phyloP scores from a whole-genome alignment of 1,140 invertebrate species.

The Diorhabda sublineata region DNA sequence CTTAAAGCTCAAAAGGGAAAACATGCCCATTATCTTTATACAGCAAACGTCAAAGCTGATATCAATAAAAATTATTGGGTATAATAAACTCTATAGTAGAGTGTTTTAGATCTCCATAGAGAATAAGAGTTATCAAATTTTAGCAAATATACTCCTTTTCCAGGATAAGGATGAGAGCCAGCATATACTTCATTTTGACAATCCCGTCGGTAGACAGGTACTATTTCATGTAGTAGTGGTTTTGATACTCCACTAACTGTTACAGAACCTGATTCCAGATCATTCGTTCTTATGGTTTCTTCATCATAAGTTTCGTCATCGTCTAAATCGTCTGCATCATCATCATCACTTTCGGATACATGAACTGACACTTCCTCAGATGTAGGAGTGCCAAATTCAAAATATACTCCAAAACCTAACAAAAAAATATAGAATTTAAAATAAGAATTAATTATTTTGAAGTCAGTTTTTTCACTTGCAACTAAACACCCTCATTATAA shows the following conservation, averaged over 20 bases:
- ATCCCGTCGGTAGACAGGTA: slow-evolving; percentile 92
- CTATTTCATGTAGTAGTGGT: slow-evolving; percentile 54
- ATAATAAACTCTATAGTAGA: slow-evolving; percentile 98
- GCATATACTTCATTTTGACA: slow-evolving; percentile 96
- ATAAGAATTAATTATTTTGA: neutral
- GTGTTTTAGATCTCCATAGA: slow-evolving; percentile 96
- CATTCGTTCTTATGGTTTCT: slow-evolving; percentile 43
- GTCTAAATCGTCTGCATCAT: slow-evolving; percentile 78
- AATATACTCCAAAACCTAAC: slow-evolving; percentile 94
- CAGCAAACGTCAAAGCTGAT: slow-evolving; percentile 27
- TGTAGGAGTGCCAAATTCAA: slow-evolving; percentile 91
- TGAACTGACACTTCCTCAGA: slow-evolving; percentile 82
- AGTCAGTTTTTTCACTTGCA: neutral
- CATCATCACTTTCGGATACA: slow-evolving; percentile 89
- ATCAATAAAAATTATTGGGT: slow-evolving; percentile 56
- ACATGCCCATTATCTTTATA: slow-evolving; percentile 15
- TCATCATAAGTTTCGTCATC: slow-evolving; percentile 65
- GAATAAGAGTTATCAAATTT: slow-evolving; percentile 99
- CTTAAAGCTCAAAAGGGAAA: neutral
- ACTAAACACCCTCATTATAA: neutral
- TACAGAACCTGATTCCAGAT: slow-evolving; percentile 42
- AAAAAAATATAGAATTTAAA: neutral
- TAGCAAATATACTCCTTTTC: slow-evolving; percentile 93
- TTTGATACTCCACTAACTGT: slow-evolving; percentile 33
- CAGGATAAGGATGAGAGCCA: slow-evolving; percentile 94